Evolutionary conservation across 2,113 vertebrate species (phyloP), one percentile per base, ranked within the genome.

Genomic region (Murina feae): DNA sequence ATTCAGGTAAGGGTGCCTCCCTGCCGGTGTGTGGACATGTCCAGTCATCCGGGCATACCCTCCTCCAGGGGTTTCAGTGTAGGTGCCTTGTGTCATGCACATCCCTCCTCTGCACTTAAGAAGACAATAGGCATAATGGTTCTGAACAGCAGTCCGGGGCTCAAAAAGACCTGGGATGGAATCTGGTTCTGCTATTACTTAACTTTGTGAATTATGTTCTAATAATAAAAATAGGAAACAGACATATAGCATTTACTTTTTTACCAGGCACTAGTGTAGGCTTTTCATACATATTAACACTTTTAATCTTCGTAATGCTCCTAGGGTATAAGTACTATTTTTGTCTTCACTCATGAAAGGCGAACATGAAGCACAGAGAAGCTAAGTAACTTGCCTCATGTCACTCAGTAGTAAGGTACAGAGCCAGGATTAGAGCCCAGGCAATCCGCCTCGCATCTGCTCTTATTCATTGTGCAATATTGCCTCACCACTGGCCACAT

Each of bases 1-100:
- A 98, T 99, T 68, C 99, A 99, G 99, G 99, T 99, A 96, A 97
- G 97, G 4, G 39, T 32, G 8, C 1, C 89, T 32, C 47, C n/a
- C 75, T 12, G 9, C 53, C 23, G 55, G n/a, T 6, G 9, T 72
- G 83, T 35, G 23, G 35, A 23, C 5, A 4, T 51, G n/a, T 23
- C 51, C 1, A 0, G 81, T n/a, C n/a, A 42, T 51, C 51, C 0
- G 1, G 74, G n/a, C 21, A n/a, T 25, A 9, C 47, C 39, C 23
- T 87, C 30, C 66, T 47, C 10, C 4, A 18, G 76, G 71, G 35
- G 71, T 53, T 69, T 49, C 16, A 5, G 23, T 25, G 4, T 49
- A 66, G 44, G 35, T 37, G 28, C 65, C 32, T 25, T 79, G 74
- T 13, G 35, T 28, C 20, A 0, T 35, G n/a, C 12, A 39, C 9